Base-by-base conservation (phyloP, 2,113 vertebrate species). In the Odocoileus virginianus region DNA sequence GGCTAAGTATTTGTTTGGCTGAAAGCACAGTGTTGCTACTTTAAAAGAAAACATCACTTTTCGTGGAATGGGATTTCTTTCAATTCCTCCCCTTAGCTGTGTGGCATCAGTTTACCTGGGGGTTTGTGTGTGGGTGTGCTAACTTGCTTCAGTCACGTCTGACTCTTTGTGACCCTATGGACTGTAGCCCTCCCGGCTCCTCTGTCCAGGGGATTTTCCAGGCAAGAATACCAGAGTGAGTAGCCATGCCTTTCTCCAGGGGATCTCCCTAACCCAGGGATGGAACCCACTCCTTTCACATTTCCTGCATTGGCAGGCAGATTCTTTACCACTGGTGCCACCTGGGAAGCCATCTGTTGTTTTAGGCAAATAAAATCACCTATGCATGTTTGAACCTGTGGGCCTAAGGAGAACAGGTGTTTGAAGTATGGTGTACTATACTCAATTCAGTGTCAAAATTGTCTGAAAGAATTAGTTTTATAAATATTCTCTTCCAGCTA, bases 41-140 rank as follows among this genome's bases (percentile, higher is more conserved):
- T 91, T 97, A 36, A 58, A 94, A 76, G 36, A 91, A 96, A 93
- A 19, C 13, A 40, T 79, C 50, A 36, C n/a, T 94, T 87, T 93
- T 74, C 3, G 27, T 50, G 91, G 61, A 95, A 40, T 90, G 90
- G 23, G 14, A 1, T 55, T 16, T 85, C 64, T 60, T 16, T 85
- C 50, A 61, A 30, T 43, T 74, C 67, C 13, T 81, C 47, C 33
- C 76, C 14, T 85, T 87, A 45, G 17, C 91, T 91, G 57, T 23
- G 19, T 74, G 67, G 67, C 67, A 40, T 74, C 67, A 23, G 36
- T 74, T 23, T 23, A 25, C 11, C 67, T 40, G n/a, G 67, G 67
- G 36, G 40, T 74, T 40, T 71, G 67, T 74, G 67, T 40, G 67
- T 2, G 4, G 12, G 67, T 40, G 67, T 74, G 67, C 36, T 74